A percentile compares a stretch with the other conserved stretches of the same genome.
Evolutionary conservation across 2,888 invertebrate species (phyloP).

Genomic region (Podabrus alpinus): DNA sequence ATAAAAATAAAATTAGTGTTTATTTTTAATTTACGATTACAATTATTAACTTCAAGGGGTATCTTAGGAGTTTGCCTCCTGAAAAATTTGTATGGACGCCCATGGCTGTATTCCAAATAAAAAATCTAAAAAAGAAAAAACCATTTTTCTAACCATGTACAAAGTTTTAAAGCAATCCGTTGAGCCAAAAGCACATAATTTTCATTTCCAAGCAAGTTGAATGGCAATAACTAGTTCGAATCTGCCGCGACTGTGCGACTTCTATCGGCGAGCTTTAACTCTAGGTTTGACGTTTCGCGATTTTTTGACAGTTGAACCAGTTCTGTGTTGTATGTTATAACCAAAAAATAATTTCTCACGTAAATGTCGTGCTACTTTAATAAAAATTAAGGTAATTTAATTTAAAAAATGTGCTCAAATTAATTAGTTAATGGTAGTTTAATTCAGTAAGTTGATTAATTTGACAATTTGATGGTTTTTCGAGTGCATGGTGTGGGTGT

Average conservation of each 20-base stretch:
- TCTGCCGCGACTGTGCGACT: neutral
- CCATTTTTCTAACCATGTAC: no score
- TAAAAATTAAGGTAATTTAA: constrained; percentile 15
- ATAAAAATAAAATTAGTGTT: no score
- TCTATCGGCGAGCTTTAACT: neutral
- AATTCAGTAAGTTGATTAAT: constrained; percentile 21
- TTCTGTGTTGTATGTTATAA: constrained; percentile 20
- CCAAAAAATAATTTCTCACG: constrained; percentile 25
- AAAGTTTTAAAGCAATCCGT: no score
- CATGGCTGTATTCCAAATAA: no score
- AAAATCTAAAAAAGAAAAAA: no score
- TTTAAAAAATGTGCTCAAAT: neutral
- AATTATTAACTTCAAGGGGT: no score
- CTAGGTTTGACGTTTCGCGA: neutral
- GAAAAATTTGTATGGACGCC: no score
- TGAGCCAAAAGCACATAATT: neutral
- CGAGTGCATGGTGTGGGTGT: constrained; percentile 20
- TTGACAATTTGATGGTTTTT: neutral
- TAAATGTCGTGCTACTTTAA: constrained; percentile 18
- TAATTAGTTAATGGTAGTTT: constrained; percentile 17
- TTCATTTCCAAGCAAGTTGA: neutral
- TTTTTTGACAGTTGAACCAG: constrained; percentile 20
- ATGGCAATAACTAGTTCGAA: neutral
- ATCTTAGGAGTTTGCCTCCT: no score
- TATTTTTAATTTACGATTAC: no score